phyloP scores from a whole-genome alignment of 1,140 invertebrate species.

The Bombus waltoni region DNA sequence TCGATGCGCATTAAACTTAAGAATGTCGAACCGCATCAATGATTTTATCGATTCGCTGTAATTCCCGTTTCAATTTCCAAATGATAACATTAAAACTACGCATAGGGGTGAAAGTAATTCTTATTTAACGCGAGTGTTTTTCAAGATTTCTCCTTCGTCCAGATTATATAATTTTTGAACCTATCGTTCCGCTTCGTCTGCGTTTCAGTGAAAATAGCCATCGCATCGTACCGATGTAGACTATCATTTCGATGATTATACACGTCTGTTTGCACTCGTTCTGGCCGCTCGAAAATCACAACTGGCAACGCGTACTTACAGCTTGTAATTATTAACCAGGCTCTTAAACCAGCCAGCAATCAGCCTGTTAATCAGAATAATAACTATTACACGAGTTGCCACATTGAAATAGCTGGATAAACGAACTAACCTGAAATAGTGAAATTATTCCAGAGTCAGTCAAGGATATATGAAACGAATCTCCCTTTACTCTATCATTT shows the following conservation, averaged over 20 bases:
- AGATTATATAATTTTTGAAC: slow-evolving; percentile 28
- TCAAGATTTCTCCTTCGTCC: slow-evolving; percentile 14
- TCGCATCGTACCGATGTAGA: not conserved
- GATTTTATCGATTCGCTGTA: not conserved
- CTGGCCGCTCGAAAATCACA: not conserved
- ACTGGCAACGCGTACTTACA: too few species aligned
- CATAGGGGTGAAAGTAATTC: slow-evolving; percentile 19
- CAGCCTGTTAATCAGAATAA: not conserved
- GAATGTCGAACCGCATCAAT: not conserved
- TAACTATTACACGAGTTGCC: not conserved
- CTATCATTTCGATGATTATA: not conserved
- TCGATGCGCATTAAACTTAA: not conserved
- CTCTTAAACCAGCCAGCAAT: not conserved
- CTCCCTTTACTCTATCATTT: too few species aligned
- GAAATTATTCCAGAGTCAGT: not conserved
- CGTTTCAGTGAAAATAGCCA: not conserved
- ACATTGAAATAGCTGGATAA: not conserved
- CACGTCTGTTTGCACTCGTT: not conserved
- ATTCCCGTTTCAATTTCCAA: too few species aligned
- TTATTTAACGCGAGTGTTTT: slow-evolving; percentile 19
- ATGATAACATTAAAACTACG: not conserved
- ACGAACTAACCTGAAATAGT: too few species aligned
- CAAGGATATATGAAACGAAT: too few species aligned
- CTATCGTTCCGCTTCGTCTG: slow-evolving; percentile 15
- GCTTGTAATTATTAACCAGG: slow-evolving; percentile 8